Evolutionary conservation across 1,140 invertebrate genomes (phyloP), one percentile per base, ranked within the genome.

Genomic region (Penaeus chinensis): DNA sequence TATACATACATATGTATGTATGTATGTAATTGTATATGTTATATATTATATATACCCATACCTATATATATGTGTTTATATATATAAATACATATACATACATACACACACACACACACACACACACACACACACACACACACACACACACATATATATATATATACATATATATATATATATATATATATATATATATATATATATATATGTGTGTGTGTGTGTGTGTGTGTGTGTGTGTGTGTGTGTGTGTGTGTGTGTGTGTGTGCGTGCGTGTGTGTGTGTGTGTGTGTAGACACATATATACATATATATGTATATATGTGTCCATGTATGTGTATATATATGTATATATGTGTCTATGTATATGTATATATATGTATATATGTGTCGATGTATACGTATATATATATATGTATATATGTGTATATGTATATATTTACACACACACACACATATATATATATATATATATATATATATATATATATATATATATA

Each of bases 151-250:
- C 32, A 69, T 42, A 69, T 76, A 86, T 62, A 80, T 27, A 86
- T 37, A 86, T 62, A 86, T 62, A 80, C 47, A 80, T 76, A 86
- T 74, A 85, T 27, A 66, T 76, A 77, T 76, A 66, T 76, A 86
- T 76, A 86, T 62, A 86, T 62, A 80, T 78, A 86, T 66, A 82
- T 66, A 82, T 66, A 86, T 63, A 86, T 78, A 86, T 65, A 86
- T 78, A 86, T 61, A 24, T 61, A 77, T 47, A 47, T 13, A 81
- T 27, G 37, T 63, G 37, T 63, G 20, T 24, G 37, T 63, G 65
- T 27, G 65, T 63, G 65, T 16, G 37, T 81, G 65, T 27, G 65
- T 81, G 65, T 63, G 65, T 81, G 61, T 81, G 61, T 62, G 61
- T 81, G 61, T 62, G 54, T 80, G 54, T 80, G 54, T 80, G 54